Evolutionary conservation across 92 coral and sea anemone species (phyloP), one percentile per base, ranked within the genome.

Genomic region (Diadumene lineata): DNA sequence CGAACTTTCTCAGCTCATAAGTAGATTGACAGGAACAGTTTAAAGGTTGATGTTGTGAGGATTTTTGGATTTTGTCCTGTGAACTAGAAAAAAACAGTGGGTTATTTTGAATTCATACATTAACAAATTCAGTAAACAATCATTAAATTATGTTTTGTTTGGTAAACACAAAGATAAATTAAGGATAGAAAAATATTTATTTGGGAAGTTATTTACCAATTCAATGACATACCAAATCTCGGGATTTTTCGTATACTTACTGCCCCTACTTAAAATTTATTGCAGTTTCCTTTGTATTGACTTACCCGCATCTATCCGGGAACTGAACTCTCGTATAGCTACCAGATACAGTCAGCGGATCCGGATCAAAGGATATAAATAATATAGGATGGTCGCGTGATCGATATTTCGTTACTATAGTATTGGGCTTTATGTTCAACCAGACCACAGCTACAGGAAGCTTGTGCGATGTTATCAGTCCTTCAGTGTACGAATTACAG

Each of bases 281-380:
- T n/a, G n/a, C n/a, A 66, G 23, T 21, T 0, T 60, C 11, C 27
- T 58, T 30, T 28, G 17, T 60, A 57, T 31, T 44, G 22, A 53
- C 48, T 60, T 60, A 89, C 94, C 84, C 76, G 78, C 84, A 82
- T 17, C 72, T 76, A n/a, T n/a, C n/a, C n/a, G 86, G 94, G 43
- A 86, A 82, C 11, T 83, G 34, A 38, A 89, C 79, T 69, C 84
- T 72, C 29, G 78, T 72, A 62, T 81, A 89, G 19, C 79, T 78
- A 56, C 11, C 66, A 21, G 88, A 82, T 23, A 73, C 70, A n/a
- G 86, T 77, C 57, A 82, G 48, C 11, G 72, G 50, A 61, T 79
- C 86, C 27, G 94, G 88, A 23, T 79, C 81, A 78, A 76, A 79
- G 43, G 86, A 26, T 46, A 69, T 75, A 58, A 89, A 86, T 64